These are phyloP conservation scores for Orchesellides sinensis DNA, from an alignment of 2,888 invertebrate genomes.

Conservation along the genomic window DNA sequence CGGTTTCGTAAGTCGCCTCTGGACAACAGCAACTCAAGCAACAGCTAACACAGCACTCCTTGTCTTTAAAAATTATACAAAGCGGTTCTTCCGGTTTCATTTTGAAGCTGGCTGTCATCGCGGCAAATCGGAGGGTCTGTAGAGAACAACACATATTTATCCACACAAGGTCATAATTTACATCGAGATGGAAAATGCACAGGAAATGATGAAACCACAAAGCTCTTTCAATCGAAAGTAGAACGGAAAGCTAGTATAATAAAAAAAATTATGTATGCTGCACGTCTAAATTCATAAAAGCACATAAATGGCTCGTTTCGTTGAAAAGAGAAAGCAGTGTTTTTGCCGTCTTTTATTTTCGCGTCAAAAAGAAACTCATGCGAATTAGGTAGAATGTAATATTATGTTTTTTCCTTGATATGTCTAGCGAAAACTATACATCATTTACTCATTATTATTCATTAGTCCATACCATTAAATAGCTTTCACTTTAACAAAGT, in stretches of 20 bases:
- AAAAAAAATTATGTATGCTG: no score
- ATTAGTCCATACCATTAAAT: constrained; percentile 56
- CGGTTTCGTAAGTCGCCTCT: constrained; percentile 66
- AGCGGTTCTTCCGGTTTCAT: constrained; percentile 65
- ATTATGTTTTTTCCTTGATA: not conserved
- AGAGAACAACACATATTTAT: constrained; percentile 6
- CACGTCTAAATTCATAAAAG: no score
- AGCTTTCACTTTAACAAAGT: no score
- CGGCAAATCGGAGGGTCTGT: constrained; percentile 66
- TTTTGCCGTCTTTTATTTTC: no score
- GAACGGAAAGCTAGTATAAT: no score
- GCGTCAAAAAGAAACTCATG: no score
- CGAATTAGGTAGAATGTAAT: not conserved
- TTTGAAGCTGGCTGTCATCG: constrained; percentile 67
- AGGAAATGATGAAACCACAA: constrained; percentile 16
- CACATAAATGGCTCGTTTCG: no score
- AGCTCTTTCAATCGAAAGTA: not conserved
- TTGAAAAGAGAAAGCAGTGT: no score
- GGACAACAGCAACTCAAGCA: constrained; percentile 68
- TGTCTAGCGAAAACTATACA: not conserved
- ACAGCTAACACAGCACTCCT: constrained; percentile 65
- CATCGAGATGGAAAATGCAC: no score
- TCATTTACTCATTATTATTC: constrained; percentile 13
- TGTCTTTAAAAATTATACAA: constrained; percentile 69
- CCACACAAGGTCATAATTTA: not conserved